Evolutionary conservation across 2,797 vertebrate species (phyloP).

Genomic region (Gymnodraco acuticeps): DNA sequence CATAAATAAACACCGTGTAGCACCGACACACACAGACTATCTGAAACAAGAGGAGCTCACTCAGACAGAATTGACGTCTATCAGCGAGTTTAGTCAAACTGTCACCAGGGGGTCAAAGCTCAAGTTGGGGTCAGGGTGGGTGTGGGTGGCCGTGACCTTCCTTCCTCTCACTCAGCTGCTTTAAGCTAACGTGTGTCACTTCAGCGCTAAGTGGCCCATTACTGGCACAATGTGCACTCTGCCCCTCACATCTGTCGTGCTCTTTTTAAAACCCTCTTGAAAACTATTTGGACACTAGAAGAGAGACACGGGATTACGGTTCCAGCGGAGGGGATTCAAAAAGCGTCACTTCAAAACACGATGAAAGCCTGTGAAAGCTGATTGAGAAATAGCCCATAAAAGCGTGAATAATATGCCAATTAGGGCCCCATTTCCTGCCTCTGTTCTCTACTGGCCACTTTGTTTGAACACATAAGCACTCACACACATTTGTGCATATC

Average conservation of each 20-base stretch:
- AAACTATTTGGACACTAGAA: constrained; percentile 52
- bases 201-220: constrained; percentile 80
- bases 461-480: constrained; percentile 71
- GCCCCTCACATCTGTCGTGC: constrained; percentile 64
- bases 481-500: constrained; percentile 73
- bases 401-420: constrained; percentile 74
- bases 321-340: constrained; percentile 48
- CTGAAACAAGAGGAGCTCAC: constrained; percentile 40
- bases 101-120: constrained; percentile 69
- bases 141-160: constrained; percentile 77
- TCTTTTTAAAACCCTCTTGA: constrained; percentile 58
- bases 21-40: constrained; percentile 26
- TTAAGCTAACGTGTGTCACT: constrained; percentile 67
- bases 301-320: constrained; percentile 49
- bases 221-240: constrained; percentile 63
- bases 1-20: constrained; percentile 61
- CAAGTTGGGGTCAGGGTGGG: constrained; percentile 63
- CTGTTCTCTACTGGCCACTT: constrained; percentile 69
- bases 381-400: constrained; percentile 76
- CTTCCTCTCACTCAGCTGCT: constrained; percentile 68
- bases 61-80: constrained; percentile 38
- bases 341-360: constrained; percentile 47
- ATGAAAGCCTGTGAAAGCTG: constrained; percentile 60
- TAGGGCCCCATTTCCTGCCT: constrained; percentile 75
- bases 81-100: constrained; percentile 66